These are phyloP conservation scores for Drosophila chauvacae DNA, from an alignment of 1,140 invertebrate genomes.

Conservation along the genomic window DNA sequence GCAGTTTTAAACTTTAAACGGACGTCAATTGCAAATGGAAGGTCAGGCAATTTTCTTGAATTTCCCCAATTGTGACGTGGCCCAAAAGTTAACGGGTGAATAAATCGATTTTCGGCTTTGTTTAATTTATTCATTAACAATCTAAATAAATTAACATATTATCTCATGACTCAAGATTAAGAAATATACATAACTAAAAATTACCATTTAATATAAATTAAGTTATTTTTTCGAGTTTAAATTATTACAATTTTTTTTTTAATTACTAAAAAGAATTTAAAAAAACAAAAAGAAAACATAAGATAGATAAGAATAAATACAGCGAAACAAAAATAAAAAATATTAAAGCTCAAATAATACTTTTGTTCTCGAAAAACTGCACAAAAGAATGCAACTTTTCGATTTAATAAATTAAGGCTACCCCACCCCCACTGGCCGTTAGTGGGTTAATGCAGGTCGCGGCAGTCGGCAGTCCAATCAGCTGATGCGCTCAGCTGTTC, in stretches of 20 bases:
- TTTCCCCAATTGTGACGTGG: neutral
- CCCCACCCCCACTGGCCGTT: slow-evolving; percentile 2
- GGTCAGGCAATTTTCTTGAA: neutral
- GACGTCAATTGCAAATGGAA: neutral
- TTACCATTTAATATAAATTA: too few relatives aligned
- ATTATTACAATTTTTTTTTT: neutral
- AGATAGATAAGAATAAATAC: neutral
- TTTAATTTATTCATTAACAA: neutral
- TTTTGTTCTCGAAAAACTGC: neutral
- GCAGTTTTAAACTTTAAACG: neutral
- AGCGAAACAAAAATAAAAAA: neutral
- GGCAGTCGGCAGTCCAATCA: slow-evolving; percentile 24
- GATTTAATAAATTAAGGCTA: neutral
- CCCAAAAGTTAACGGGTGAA: neutral
- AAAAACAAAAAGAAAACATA: too few relatives aligned
- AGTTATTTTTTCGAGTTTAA: neutral
- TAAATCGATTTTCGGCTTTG: neutral
- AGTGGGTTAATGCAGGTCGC: slow-evolving; percentile 71
- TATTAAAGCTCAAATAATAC: neutral
- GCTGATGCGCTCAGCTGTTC: slow-evolving; percentile 60
- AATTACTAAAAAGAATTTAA: neutral
- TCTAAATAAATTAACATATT: too few relatives aligned
- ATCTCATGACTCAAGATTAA: neutral
- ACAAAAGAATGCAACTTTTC: too few relatives aligned
- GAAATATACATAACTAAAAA: neutral